Evolutionary conservation across 2,888 invertebrate genomes (phyloP), one percentile per base, ranked within the genome.

Genomic region (Lasiommata megera): DNA sequence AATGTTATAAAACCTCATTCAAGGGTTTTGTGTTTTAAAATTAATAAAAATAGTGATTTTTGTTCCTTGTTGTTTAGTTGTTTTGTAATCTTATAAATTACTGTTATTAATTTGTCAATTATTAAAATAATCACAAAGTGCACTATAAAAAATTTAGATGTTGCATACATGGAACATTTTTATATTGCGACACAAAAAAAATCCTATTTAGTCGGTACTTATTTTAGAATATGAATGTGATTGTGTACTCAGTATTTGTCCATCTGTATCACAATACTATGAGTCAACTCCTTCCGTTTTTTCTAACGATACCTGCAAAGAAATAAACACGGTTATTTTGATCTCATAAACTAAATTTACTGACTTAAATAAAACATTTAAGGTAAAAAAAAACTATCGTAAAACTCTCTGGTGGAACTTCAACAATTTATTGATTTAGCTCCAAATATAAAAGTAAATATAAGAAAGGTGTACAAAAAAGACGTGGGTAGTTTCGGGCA

Each of bases 251-350:
- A 23, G 11, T 28, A 16, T 38, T 77, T 72, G 81, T 83, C 78
- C 79, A 73, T 77, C 74, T 67, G 73, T 84, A 82, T 82, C 83
- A 84, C 81, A 80, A 79, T 77, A 77, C 79, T 67, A 66, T 70
- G 76, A 79, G 71, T 76, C 65, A 71, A 70, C 75, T 73, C 72
- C 71, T 67, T 68, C 68, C 61, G 67, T 65, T 64, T 58, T 60
- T 63, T 56, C 53, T 51, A 48, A 46, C 44, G 41, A 62, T 56
- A 67, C 65, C 74, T 73, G 67, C 9, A 68, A 71, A 43, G 52
- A 64, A 58, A 46, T 6, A 16, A 31, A 23, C 2, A 3, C 23
- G 3, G 2, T 23, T 23, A 23, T 23, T 23, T 23, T 3, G 2
- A 23, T 23, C 23, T 3, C 23, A 23, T 23, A 23, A 23, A 23